Evolutionary conservation across 2,113 vertebrate genomes (phyloP).

Genomic region (Apus apus): DNA sequence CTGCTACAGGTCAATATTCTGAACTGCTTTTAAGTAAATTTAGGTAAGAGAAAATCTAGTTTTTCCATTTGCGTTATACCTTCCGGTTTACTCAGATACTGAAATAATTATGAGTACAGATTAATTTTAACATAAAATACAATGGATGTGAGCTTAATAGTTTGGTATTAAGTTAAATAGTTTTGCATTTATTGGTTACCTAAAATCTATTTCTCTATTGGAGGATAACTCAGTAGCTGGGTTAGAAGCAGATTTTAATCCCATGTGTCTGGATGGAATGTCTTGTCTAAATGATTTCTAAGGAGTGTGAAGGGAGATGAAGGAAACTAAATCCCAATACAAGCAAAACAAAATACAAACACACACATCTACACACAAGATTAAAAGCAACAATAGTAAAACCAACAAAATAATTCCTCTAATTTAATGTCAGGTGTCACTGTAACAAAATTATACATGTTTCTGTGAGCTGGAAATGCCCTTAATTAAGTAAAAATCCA

Average conservation of each 20-base stretch:
- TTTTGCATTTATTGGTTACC: not conserved
- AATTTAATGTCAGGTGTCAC: not conserved
- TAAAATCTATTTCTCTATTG: not conserved
- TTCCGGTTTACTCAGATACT: constrained; percentile 3
- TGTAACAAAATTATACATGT: not conserved
- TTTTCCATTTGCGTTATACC: not conserved
- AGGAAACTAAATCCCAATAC: not conserved
- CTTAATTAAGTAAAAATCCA: not conserved
- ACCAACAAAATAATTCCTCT: not conserved
- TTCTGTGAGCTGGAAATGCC: not conserved
- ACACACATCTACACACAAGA: too few relatives aligned
- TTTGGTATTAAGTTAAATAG: not conserved
- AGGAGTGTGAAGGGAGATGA: not conserved
- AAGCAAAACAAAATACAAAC: not conserved
- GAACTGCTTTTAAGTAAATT: constrained; percentile 58
- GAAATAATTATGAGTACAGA: not conserved
- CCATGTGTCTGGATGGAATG: not conserved
- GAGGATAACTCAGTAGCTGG: not conserved
- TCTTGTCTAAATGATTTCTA: not conserved
- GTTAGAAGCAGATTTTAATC: not conserved
- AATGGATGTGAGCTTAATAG: not conserved
- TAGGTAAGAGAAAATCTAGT: not conserved
- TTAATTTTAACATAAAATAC: constrained; percentile 45
- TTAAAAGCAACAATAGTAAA: not conserved
- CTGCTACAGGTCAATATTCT: constrained; percentile 33